These are phyloP conservation scores for Rhea americana DNA, from an alignment of 2,113 vertebrate species.

Conservation along the genomic window DNA sequence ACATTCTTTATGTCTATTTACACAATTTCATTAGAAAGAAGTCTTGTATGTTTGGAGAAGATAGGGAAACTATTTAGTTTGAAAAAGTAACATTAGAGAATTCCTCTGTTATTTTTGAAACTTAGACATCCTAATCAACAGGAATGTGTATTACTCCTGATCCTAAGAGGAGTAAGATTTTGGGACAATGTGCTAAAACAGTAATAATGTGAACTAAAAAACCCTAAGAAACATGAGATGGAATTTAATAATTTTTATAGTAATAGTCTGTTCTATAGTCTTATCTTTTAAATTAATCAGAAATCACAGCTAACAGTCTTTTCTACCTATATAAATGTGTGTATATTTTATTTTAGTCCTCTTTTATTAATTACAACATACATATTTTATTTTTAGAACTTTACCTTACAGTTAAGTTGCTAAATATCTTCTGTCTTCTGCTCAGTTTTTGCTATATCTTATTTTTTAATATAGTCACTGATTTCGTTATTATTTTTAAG, in stretches of 20 bases:
- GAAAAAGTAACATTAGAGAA: not conserved
- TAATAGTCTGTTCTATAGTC: not conserved
- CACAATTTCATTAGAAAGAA: not conserved
- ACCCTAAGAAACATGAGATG: not conserved
- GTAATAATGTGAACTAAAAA: not conserved
- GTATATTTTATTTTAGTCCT: not conserved
- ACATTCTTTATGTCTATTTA: not conserved
- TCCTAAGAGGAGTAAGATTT: not conserved
- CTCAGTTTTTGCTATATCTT: not conserved
- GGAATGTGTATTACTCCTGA: not conserved
- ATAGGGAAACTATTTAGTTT: not conserved
- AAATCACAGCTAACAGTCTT: not conserved
- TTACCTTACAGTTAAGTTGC: not conserved
- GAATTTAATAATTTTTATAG: not conserved
- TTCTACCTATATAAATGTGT: not conserved
- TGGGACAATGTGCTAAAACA: not conserved
- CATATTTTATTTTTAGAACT: not conserved
- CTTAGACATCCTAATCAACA: not conserved
- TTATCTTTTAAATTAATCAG: not conserved
- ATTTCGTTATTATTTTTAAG: not conserved
- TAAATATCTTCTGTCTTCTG: not conserved
- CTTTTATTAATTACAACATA: not conserved
- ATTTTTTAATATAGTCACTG: not conserved
- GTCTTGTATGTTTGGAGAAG: not conserved
- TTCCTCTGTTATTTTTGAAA: not conserved